Evolutionary conservation across 1,140 invertebrate genomes (phyloP), one percentile per base, ranked within the genome.

Genomic region (Apis florea): DNA sequence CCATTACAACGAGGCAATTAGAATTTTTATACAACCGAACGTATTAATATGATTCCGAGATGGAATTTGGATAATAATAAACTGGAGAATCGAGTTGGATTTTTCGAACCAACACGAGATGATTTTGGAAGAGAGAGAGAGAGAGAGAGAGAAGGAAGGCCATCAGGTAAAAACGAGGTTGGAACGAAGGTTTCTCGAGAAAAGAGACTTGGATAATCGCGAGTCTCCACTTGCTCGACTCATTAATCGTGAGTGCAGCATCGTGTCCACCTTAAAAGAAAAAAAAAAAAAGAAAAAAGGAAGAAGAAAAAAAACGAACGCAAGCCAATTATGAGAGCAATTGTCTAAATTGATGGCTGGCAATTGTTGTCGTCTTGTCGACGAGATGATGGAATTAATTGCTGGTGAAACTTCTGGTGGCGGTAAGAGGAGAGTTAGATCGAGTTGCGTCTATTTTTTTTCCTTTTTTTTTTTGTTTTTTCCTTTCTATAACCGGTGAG

Each of bases 181-280:
- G 75, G 19, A 11, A 26, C 61, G 56, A 24, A 59, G n/a, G 64
- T 61, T 67, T 70, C 76, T 26, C 47, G 76, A 47, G 76, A 70
- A 70, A 56, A 70, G 47, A 12, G 19, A 40, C 8, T 47, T 6
- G 15, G 61, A 40, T 59, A 79, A 79, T 79, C 61, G 68, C 67
- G 24, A 40, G 47, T 64, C 40, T 70, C 19, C 17, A 61, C 70
- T 70, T 59, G 76, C 21, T n/a, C 74, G 47, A 61, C 67, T 66
- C 67, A 79, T 79, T 79, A 79, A 79, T 79, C 76, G 76, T 54
- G 54, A 63, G 47, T 24, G 56, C 66, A 61, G 56, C 66, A 53
- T 17, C 54, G 68, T 9, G 67, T 59, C 13, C 24, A 47, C 56
- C 64, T 79, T 79, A 79, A 79, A n/a, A 6, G 31, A 40, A 40